Percentiles rank a stretch among this genome's conserved stretches.
Conservation (phyloP, 2,113 vertebrate genomes). For the Tricholaema leucomelas region DNA sequence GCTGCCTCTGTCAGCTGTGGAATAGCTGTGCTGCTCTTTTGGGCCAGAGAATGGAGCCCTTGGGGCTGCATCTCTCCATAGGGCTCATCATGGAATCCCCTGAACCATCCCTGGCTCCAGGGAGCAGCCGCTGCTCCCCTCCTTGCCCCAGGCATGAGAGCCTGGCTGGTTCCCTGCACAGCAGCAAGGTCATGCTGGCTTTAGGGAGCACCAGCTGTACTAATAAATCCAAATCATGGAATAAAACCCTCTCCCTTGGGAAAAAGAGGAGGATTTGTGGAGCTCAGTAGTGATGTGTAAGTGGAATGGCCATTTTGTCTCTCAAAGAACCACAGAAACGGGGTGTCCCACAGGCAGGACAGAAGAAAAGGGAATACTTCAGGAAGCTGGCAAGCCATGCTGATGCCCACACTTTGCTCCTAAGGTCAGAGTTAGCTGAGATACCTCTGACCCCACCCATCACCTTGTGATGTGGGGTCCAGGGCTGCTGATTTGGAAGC, state of each 20-base stretch:
- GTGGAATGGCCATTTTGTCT: not conserved
- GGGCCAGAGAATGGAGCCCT: not conserved
- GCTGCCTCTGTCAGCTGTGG: accelerated
- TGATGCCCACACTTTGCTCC: not conserved
- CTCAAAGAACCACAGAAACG: not conserved
- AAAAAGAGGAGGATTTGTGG: not conserved
- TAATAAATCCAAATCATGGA: not conserved
- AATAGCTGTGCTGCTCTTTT: not conserved
- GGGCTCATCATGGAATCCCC: not conserved
- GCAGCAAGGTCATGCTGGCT: not conserved
- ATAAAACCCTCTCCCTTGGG: not conserved
- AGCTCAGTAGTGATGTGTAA: not conserved
- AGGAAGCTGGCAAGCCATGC: accelerated
- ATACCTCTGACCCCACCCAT: not conserved
- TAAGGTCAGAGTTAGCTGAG: not conserved
- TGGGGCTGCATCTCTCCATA: accelerated
- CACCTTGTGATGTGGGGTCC: accelerated
- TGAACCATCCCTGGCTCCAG: not conserved
- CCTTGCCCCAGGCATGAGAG: not conserved
- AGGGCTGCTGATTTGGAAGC: not conserved
- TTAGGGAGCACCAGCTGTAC: not conserved
- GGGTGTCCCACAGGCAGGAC: not conserved
- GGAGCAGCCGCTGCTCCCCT: not conserved
- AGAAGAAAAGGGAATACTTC: not conserved
- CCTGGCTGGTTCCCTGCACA: not conserved